Evolutionary conservation across 2,888 invertebrate genomes (phyloP), one percentile per base, ranked within the genome.

Genomic region (Neoaliturus tenellus): DNA sequence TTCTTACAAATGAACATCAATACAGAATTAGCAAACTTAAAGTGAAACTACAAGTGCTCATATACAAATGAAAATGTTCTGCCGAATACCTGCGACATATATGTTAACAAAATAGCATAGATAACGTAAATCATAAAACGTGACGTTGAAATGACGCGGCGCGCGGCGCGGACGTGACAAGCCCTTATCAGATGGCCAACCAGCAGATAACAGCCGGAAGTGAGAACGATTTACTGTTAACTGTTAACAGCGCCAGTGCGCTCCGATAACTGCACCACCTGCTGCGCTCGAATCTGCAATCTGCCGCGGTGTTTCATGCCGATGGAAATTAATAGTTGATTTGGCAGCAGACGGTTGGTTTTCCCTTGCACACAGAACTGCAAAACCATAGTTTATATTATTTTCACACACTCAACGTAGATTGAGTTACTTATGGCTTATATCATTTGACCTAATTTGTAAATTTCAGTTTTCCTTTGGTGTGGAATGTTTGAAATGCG

Each of bases 281-380:
- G 62, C 28, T 62, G 62, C 31, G 1, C 1, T 4, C 20, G 12
- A 48, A 48, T 20, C 20, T 20, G 20, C 20, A 10, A 20, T 10
- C 51, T 23, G 51, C 12, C 55, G 62, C 28, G 12, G 28, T 31
- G 31, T 62, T 62, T 62, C 28, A 28, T 14, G n/a, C 62, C 51
- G 51, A 14, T 62, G 28, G 31, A 31, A 62, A 62, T 62, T 10
- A 62, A 62, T 62, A 31, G 31, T 62, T 62, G 62, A 62, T 62
- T 28, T 14, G 6, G 31, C 62, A 62, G 14, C 62, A 17, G 51
- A 51, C 51, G 23, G 51, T 51, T 10, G 51, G 20, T 51, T 3
- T 8, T 8, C n/a, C n/a, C n/a, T n/a, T n/a, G n/a, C n/a, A n/a
- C n/a, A n/a, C n/a, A n/a, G n/a, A n/a, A n/a, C n/a, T n/a, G n/a